These are phyloP conservation scores for Notodonta dromedarius DNA, from an alignment of 2,888 invertebrate species.

Conservation along the genomic window DNA sequence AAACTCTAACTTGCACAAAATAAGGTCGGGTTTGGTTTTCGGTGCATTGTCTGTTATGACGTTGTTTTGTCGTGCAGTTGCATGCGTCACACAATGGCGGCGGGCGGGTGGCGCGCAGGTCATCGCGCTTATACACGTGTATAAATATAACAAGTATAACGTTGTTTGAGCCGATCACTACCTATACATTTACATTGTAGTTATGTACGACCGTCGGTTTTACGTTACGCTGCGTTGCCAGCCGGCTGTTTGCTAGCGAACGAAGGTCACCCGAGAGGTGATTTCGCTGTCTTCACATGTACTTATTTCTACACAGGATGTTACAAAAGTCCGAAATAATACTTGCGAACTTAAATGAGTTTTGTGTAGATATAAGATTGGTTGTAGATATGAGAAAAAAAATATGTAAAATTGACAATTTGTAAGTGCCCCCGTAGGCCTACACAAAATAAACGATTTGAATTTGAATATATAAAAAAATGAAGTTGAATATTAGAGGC, in stretches of 20 bases:
- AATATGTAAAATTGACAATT: no score
- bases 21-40: conserved; percentile 44
- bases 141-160: conserved; percentile 47
- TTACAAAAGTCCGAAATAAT: no score
- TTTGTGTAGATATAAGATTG: no score
- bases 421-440: no score
- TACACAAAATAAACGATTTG: no score
- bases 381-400: no score
- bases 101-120: conserved; percentile 63
- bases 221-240: conserved; percentile 73
- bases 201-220: conserved; percentile 55
- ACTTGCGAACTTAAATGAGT: no score
- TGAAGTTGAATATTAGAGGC: no score
- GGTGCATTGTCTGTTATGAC: conserved; percentile 42
- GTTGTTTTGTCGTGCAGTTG: conserved; percentile 43
- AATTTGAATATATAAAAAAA: no score
- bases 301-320: conserved; percentile 13
- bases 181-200: conserved; percentile 39
- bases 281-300: conserved; percentile 44
- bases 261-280: conserved; percentile 72
- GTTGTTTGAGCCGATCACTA: conserved; percentile 58
- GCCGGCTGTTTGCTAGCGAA: conserved; percentile 61
- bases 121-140: conserved; percentile 70
- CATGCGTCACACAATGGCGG: conserved; percentile 75
- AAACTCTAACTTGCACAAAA: conserved; percentile 18